These are phyloP conservation scores for Schmidtea mediterranea DNA, from an alignment of 1,140 invertebrate genomes.

Conservation along the genomic window DNA sequence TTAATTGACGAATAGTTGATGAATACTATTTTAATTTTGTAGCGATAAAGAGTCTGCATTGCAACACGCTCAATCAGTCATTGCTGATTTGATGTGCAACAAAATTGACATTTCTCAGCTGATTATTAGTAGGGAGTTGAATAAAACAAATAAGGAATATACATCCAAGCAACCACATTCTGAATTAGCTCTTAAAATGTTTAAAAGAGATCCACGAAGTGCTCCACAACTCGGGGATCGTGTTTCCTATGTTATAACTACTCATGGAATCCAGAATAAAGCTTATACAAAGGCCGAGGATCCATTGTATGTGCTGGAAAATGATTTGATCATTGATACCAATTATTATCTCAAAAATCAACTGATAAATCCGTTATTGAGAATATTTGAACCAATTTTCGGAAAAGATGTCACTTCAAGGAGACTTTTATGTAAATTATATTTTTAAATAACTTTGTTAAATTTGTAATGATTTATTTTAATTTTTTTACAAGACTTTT, in stretches of 20 bases:
- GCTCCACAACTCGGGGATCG: conserved; percentile 92
- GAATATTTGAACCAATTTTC: conserved; percentile 92
- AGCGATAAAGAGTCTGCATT: conserved; percentile 77
- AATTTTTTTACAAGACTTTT: too few species aligned
- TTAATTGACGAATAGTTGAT: too few species aligned
- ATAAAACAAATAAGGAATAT: conserved; percentile 70
- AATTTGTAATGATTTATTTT: too few species aligned
- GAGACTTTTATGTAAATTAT: too few species aligned
- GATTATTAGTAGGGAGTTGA: conserved; percentile 51
- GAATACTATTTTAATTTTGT: too few species aligned
- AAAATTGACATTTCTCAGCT: conserved; percentile 88
- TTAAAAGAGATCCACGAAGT: conserved; percentile 77
- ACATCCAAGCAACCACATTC: conserved; percentile 90
- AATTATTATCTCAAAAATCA: conserved; percentile 95
- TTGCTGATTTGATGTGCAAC: conserved; percentile 81
- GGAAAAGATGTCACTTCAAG: conserved; percentile 46
- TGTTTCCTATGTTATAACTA: conserved; percentile 81
- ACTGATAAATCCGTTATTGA: conserved; percentile 69
- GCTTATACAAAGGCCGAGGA: conserved; percentile 50
- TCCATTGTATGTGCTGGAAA: conserved; percentile 54
- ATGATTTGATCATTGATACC: conserved; percentile 87
- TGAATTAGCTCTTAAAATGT: conserved; percentile 75
- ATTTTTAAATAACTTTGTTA: too few species aligned
- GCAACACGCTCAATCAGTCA: conserved; percentile 50
- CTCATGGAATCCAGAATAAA: conserved; percentile 64